Conservation (phyloP, 1,140 invertebrate genomes). For the Euschistus heros region DNA sequence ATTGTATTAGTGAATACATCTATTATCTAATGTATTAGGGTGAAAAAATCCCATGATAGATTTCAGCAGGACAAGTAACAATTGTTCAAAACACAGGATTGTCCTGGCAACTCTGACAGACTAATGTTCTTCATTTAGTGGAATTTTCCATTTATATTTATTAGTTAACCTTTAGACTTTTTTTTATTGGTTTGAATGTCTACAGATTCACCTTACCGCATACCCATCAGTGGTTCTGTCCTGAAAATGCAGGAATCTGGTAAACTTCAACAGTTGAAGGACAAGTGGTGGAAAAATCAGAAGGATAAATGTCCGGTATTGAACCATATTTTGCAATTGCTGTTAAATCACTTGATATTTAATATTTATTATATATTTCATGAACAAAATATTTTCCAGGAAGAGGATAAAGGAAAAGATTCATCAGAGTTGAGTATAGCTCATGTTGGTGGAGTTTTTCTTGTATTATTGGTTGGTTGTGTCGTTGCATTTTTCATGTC, state of each 20-base stretch:
- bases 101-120: no score
- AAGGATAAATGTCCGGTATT: not conserved
- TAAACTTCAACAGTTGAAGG: constrained; percentile 59
- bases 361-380: not conserved
- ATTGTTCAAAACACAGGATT: no score
- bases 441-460: constrained; percentile 83
- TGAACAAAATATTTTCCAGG: not conserved
- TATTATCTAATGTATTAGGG: no score
- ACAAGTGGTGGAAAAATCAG: constrained; percentile 71
- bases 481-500: constrained; percentile 51
- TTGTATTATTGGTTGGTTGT: constrained; percentile 65
- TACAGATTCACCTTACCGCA: constrained; percentile 59
- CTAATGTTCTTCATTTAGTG: no score
- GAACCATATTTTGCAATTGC: no score
- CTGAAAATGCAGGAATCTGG: constrained; percentile 72
- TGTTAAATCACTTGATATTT: no score
- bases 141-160: no score
- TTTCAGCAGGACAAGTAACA: no score
- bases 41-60: no score
- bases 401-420: constrained; percentile 32
- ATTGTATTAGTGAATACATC: no score
- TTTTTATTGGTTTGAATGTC: constrained; percentile 17
- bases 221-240: constrained; percentile 59
- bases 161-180: no score
- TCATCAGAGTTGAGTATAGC: constrained; percentile 54